Conservation (phyloP, 2,888 invertebrate genomes). For the Griposia aprilina region DNA sequence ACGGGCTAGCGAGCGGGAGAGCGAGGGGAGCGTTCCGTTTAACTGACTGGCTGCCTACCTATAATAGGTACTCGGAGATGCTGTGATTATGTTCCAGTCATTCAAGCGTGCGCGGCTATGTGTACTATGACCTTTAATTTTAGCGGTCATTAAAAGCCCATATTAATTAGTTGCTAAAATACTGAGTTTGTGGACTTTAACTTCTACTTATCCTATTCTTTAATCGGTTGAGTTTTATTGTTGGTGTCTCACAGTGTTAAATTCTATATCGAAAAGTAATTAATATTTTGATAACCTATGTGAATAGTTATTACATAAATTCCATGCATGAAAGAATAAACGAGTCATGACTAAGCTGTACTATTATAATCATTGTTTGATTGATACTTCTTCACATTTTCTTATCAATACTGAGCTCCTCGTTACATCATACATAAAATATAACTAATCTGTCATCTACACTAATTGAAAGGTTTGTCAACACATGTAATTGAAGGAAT, state of each 20-base stretch:
- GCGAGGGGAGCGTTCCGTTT: too few relatives aligned
- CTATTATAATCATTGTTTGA: slow-evolving; percentile 11
- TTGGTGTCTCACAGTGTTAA: neutral
- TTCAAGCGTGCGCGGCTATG: neutral
- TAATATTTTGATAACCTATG: too few relatives aligned
- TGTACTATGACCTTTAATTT: neutral
- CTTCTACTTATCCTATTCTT: neutral
- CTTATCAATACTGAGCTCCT: slow-evolving; percentile 25
- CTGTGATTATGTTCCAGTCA: neutral
- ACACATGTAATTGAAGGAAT: neutral
- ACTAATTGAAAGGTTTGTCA: neutral
- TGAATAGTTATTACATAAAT: neutral
- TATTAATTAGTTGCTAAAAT: neutral
- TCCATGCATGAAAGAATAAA: neutral
- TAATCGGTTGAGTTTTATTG: neutral
- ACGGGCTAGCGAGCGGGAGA: too few relatives aligned
- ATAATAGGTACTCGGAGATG: slow-evolving; percentile 17
- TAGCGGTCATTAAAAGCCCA: slow-evolving; percentile 1
- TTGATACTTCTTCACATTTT: slow-evolving; percentile 10
- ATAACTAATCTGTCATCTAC: neutral
- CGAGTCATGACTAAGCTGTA: neutral
- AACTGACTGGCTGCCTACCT: slow-evolving; percentile 3
- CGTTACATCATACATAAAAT: slow-evolving; percentile 7
- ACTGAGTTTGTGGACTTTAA: neutral
- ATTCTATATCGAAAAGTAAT: neutral